phyloP scores from a whole-genome alignment of 2,797 vertebrate species.

The Sebastes taczanowskii region DNA sequence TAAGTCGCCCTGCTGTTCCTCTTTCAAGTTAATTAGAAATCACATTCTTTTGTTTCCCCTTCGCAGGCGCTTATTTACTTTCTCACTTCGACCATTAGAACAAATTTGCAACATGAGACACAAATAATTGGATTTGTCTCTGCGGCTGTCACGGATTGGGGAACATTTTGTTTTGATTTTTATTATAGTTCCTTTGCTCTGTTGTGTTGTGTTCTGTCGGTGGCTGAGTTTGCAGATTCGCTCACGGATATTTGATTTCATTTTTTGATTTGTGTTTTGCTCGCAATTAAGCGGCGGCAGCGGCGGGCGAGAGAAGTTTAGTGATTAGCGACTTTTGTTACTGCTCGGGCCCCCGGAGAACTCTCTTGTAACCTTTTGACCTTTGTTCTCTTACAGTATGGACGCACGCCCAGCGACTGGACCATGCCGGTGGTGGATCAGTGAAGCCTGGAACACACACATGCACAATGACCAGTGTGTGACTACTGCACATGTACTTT shows the following conservation, averaged over 20 bases:
- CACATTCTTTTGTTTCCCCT: conserved; percentile 85
- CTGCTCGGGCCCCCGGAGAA: background rate
- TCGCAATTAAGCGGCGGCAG: conserved; percentile 51
- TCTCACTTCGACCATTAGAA: conserved; percentile 84
- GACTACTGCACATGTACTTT: background rate
- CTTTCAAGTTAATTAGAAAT: conserved; percentile 90
- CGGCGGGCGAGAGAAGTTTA: conserved; percentile 40
- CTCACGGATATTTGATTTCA: conserved; percentile 74
- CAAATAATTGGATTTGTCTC: conserved; percentile 89
- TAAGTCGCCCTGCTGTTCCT: conserved; percentile 82
- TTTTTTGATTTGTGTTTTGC: conserved; percentile 58
- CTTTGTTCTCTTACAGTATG: conserved; percentile 78
- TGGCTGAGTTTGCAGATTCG: conserved; percentile 77
- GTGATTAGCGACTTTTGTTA: background rate
- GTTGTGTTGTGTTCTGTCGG: conserved; percentile 50
- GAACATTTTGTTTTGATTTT: conserved; percentile 82
- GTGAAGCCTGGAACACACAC: background rate
- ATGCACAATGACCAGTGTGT: background rate
- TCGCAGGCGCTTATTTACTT: conserved; percentile 84
- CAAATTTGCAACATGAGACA: conserved; percentile 87
- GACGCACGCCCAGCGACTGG: conserved; percentile 86
- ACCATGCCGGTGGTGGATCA: conserved; percentile 71
- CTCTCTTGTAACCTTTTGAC: conserved; percentile 41
- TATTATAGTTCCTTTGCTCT: conserved; percentile 65
- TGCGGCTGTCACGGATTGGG: conserved; percentile 78